Base-by-base conservation (phyloP, 2,888 invertebrate genomes). In the Lepidocyrtoides sp. region DNA sequence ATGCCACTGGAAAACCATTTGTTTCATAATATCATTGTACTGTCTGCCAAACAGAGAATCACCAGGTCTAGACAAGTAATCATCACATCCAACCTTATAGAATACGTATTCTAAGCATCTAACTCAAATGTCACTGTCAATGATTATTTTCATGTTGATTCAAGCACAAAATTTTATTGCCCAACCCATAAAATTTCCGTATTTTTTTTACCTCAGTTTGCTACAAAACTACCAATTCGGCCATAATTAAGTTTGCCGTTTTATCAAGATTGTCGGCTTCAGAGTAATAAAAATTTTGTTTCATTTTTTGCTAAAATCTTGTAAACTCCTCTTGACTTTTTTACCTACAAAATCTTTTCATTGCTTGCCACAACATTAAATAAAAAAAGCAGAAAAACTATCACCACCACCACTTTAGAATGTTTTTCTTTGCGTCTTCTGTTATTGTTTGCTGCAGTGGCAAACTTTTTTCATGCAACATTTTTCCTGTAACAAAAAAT, bases 401-500 rank as follows among this genome's bases (percentile, higher is more conserved):
- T 54, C 4, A n/a, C 12, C 2, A 10, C 2, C 48, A 48, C 48
- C 10, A 48, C 23, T 14, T 17, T 26, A 23, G 23, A 23, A 7
- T 2, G 26, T 63, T 4, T 63, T 23, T 23, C 29, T 63, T 63
- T 60, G 12, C 20, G 20, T 57, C 17, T 29, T 26, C 26, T 63
- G 12, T 29, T n/a, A n/a, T n/a, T n/a, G n/a, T n/a, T n/a, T n/a
- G n/a, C n/a, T n/a, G n/a, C n/a, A 14, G 44, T 44, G 14, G 75
- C n/a, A 12, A 26, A 48, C 23, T 32, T 48, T 44, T 75, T 51
- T 57, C 29, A 36, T 41, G 69, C 29, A 69, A 81, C 26, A 29
- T 81, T 57, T 81, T 81, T 57, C 81, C 51, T 57, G 57, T 51
- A 81, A 81, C 36, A 57, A 57, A 51, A 81, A 41, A 51, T n/a